Evolutionary conservation across 1,140 invertebrate species (phyloP).

Genomic region (Musca vetustissima): DNA sequence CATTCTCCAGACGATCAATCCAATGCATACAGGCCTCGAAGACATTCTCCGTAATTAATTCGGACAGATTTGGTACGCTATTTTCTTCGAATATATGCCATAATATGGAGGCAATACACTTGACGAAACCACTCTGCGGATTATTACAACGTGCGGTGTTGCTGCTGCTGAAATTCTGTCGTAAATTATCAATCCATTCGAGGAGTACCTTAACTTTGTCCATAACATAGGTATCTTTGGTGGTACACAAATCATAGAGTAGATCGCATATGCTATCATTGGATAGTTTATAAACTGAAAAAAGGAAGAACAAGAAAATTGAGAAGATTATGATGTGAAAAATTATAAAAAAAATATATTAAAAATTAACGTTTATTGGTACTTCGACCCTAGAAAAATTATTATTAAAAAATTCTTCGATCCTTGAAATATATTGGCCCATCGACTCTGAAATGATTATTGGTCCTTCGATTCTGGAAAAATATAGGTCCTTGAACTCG

Average conservation of each 20-base stretch:
- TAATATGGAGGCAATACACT: constrained; percentile 75
- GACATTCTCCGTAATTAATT: constrained; percentile 67
- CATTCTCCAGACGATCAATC: constrained; percentile 66
- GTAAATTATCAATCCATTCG: constrained; percentile 50
- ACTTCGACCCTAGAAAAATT: too few species aligned
- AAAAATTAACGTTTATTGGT: too few species aligned
- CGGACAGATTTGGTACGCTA: constrained; percentile 64
- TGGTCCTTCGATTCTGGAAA: too few species aligned
- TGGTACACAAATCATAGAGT: constrained; percentile 73
- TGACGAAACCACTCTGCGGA: constrained; percentile 54
- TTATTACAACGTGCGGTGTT: constrained; percentile 46
- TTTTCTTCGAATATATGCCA: constrained; percentile 73
- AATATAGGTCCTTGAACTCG: too few species aligned
- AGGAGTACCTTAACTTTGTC: constrained; percentile 54
- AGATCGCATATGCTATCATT: constrained; percentile 77
- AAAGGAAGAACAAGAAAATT: not conserved
- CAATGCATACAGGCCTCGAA: constrained; percentile 78
- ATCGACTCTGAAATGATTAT: too few species aligned
- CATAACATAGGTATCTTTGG: constrained; percentile 57
- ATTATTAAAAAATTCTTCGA: too few species aligned
- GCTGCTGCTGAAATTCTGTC: constrained; percentile 44
- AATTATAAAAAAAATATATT: too few species aligned
- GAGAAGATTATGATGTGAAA: not conserved
- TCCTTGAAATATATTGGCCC: too few species aligned
- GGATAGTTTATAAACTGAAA: constrained; percentile 48